Base-by-base conservation (phyloP, 1,140 invertebrate genomes). In the Trypoxylus dichotomus region DNA sequence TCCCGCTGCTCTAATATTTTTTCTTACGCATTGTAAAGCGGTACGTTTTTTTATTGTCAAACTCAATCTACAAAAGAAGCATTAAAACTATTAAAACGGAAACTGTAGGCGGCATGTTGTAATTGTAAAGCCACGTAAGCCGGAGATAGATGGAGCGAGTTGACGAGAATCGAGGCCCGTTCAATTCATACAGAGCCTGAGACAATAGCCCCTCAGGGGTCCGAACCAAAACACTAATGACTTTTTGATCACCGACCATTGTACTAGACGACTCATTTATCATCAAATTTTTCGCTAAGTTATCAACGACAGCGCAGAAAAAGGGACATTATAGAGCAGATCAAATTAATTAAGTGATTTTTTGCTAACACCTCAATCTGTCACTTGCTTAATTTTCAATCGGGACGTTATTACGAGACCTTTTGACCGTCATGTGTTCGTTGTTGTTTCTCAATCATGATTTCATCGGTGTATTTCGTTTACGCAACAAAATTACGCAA, bases 261-360 rank as follows among this genome's bases (percentile, higher is more conserved):
- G 47, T 54, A 54, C 47, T 54, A 54, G 47, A 54, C 47, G 47
- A 19, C 47, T 54, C 47, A 54, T 54, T 54, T 54, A 54, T 54
- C 47, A 54, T 54, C 15, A 54, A 54, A 54, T 54, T 54, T 54
- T 54, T 54, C 47, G 47, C 19, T 54, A 54, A 54, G 13, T 54
- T 54, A 15, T 54, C 47, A 54, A 54, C 47, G 47, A 54, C 47
- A 54, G n/a, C 47, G 19, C 47, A 5, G 15, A 54, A 54, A 54
- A 54, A 54, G 47, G 47, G 47, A 54, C 47, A 54, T 54, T 54
- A 54, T 54, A 54, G n/a, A 54, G 7, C 47, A 19, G 47, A 54
- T 54, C 47, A 54, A 54, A 54, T 54, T 54, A 54, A 54, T 54
- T 54, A 54, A 54, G 47, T 54, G 47, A 54, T 54, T 54, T 54